Conservation (phyloP, 2,113 vertebrate genomes). For the Oncorhynchus clarkii region DNA sequence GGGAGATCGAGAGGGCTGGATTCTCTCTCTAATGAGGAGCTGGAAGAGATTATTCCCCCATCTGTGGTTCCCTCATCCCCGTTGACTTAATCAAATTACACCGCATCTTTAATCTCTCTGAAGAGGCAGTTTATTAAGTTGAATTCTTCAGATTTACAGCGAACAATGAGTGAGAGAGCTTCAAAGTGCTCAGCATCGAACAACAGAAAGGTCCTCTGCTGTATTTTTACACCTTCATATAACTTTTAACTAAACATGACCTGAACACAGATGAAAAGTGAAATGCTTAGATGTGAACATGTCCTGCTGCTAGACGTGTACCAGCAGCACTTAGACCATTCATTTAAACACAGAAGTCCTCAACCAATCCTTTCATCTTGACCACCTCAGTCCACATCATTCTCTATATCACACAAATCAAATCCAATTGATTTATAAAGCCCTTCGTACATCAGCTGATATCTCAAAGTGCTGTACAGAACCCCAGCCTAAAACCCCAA, state of each 20-base stretch:
- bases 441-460: too few species aligned
- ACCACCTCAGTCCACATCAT: constrained; percentile 58
- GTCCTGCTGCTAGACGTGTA: background rate
- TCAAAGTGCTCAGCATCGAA: constrained; percentile 47
- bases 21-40: constrained; percentile 72
- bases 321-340: background rate
- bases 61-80: constrained; percentile 64
- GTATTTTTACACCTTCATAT: constrained; percentile 41
- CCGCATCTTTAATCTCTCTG: constrained; percentile 72
- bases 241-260: constrained; percentile 44
- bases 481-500: too few species aligned
- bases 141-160: constrained; percentile 61
- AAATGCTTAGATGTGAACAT: background rate
- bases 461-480: too few species aligned
- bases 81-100: constrained; percentile 72
- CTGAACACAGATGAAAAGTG: background rate
- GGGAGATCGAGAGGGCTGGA: constrained; percentile 63
- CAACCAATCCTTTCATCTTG: constrained; percentile 67
- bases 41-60: constrained; percentile 75
- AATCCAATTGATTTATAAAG: too few species aligned
- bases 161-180: constrained; percentile 61
- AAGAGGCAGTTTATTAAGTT: constrained; percentile 71
- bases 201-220: constrained; percentile 31
- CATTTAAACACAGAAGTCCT: constrained; percentile 43
- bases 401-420: constrained; percentile 53